Percentiles rank a stretch among this genome's conserved stretches.
These are phyloP conservation scores for Dicerorhinus sumatrensis DNA, from an alignment of 2,113 vertebrate species.

Conservation along the genomic window DNA sequence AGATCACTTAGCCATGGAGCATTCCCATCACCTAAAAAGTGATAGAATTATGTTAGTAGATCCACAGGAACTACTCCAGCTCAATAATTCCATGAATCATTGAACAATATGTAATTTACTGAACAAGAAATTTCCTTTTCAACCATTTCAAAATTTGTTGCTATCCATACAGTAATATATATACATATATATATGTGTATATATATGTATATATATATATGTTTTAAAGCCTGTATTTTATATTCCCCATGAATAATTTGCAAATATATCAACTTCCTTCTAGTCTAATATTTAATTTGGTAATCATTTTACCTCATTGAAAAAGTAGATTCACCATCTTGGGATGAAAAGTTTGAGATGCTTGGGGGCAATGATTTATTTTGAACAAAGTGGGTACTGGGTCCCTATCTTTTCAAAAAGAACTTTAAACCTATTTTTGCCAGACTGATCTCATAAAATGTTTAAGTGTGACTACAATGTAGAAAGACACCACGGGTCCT, in stretches of 20 bases:
- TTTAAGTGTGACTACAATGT: not conserved
- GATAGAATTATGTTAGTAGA: fast-evolving
- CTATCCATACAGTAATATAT: not conserved
- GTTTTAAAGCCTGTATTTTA: not conserved
- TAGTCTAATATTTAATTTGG: not conserved
- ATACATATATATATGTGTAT: no score
- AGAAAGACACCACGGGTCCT: fast-evolving
- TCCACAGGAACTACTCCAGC: not conserved
- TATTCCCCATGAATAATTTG: not conserved
- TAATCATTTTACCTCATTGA: not conserved
- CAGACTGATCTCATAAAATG: not conserved
- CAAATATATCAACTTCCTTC: not conserved
- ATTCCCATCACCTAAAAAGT: fast-evolving
- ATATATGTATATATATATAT: no score
- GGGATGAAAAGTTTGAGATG: not conserved
- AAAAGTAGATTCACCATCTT: not conserved
- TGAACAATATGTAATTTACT: not conserved
- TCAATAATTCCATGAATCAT: not conserved
- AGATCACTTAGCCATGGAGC: not conserved
- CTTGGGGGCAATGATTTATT: not conserved
- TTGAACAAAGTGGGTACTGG: no score
- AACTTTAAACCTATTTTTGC: not conserved
- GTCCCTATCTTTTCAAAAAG: not conserved
- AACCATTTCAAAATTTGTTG: not conserved
- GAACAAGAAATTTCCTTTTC: not conserved